These are phyloP conservation scores for Nomada ferruginata DNA, from an alignment of 2,888 invertebrate genomes.

Conservation along the genomic window DNA sequence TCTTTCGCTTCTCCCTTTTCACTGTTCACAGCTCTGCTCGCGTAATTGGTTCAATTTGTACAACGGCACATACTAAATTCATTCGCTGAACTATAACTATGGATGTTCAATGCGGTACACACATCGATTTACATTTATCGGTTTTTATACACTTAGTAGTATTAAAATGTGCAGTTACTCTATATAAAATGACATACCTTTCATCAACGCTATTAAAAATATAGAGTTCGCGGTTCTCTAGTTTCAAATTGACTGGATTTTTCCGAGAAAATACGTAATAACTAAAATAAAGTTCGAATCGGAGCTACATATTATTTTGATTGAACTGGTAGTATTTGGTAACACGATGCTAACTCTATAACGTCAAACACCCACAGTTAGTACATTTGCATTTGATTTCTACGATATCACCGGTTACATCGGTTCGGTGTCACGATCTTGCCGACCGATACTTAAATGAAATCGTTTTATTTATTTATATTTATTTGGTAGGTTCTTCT, in stretches of 20 bases:
- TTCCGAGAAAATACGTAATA: slow-evolving; percentile 34
- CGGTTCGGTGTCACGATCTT: slow-evolving; percentile 48
- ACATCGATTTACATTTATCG: slow-evolving; percentile 47
- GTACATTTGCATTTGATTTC: slow-evolving; percentile 54
- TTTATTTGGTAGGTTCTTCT: slow-evolving; percentile 68
- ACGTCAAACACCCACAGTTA: slow-evolving; percentile 72
- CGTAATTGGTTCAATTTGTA: slow-evolving; percentile 71
- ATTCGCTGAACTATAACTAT: slow-evolving; percentile 63
- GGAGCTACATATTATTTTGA: slow-evolving; percentile 59
- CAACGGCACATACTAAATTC: slow-evolving; percentile 63
- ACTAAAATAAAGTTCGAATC: slow-evolving; percentile 50
- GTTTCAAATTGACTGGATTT: slow-evolving; percentile 54
- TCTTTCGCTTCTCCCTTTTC: slow-evolving; percentile 58
- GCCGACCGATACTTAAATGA: slow-evolving; percentile 55
- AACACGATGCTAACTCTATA: slow-evolving; percentile 55
- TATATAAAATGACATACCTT: slow-evolving; percentile 49
- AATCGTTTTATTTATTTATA: slow-evolving; percentile 57
- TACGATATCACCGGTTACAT: slow-evolving; percentile 50
- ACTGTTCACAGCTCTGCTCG: slow-evolving; percentile 59
- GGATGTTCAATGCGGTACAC: slow-evolving; percentile 65
- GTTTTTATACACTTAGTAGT: slow-evolving; percentile 20
- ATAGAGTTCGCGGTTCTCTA: slow-evolving; percentile 45
- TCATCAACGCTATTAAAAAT: slow-evolving; percentile 63
- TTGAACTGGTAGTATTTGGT: slow-evolving; percentile 52
- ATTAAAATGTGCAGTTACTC: slow-evolving; percentile 55